Percentiles rank a stretch among this genome's conserved stretches.
Evolutionary conservation across 2,113 vertebrate genomes (phyloP).

Genomic region (Terrapene triunguis): DNA sequence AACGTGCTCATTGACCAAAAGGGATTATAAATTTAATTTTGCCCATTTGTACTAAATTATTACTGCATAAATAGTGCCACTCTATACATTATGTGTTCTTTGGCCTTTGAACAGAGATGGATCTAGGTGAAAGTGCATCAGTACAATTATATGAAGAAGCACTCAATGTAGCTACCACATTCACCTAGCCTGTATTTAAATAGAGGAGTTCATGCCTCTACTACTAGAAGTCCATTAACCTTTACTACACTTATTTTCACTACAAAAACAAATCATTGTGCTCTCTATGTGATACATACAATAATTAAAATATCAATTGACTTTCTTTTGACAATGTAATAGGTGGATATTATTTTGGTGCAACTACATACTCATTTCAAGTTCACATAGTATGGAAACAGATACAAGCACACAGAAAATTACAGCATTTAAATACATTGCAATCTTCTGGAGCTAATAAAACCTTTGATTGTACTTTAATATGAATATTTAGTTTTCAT

Average conservation of each 20-base stretch:
- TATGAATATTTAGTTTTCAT: neutral
- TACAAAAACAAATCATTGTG: slow-evolving; percentile 48
- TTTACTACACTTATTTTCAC: slow-evolving; percentile 62
- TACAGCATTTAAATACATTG: neutral
- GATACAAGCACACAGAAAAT: slow-evolving; percentile 33
- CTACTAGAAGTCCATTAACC: slow-evolving; percentile 62
- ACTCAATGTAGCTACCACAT: slow-evolving; percentile 5
- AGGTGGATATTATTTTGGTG: neutral
- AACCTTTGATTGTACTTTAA: slow-evolving; percentile 50
- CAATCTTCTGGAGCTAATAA: neutral
- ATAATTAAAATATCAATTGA: slow-evolving; percentile 73
- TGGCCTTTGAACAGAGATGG: slow-evolving; percentile 43
- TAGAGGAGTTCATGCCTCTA: slow-evolving; percentile 55
- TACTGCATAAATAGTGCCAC: neutral
- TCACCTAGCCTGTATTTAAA: slow-evolving; percentile 57
- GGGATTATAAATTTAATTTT: slow-evolving; percentile 57
- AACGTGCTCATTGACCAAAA: slow-evolving; percentile 46
- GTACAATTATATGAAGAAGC: slow-evolving; percentile 34
- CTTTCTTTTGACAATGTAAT: slow-evolving; percentile 49
- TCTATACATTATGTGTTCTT: slow-evolving; percentile 2
- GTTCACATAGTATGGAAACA: neutral
- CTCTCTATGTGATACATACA: slow-evolving; percentile 44
- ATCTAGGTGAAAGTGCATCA: slow-evolving; percentile 61
- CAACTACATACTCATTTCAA: neutral
- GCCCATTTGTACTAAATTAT: slow-evolving; percentile 46